Percentiles rank a stretch among this genome's conserved stretches.
Evolutionary conservation across 2,888 invertebrate species (phyloP).

Genomic region (Ceratothoa steindachneri): DNA sequence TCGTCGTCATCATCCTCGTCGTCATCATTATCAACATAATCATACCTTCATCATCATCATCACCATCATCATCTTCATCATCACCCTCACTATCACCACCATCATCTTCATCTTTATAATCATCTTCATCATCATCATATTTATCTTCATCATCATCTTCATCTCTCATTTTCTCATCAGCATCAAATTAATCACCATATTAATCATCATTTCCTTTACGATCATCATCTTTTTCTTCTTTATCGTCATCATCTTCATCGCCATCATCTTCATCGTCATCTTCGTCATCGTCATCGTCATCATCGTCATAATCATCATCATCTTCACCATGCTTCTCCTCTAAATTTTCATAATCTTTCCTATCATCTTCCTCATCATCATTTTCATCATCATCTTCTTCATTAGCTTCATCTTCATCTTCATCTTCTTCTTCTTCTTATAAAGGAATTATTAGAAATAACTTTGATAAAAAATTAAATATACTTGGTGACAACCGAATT

Average conservation of each 20-base stretch:
- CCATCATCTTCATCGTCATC: constrained; percentile 13
- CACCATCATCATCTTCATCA: constrained; percentile 10
- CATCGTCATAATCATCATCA: constrained; percentile 9
- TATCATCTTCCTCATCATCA: constrained; percentile 15
- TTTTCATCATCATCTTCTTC: constrained; percentile 2
- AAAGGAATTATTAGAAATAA: too few species aligned
- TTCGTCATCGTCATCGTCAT: constrained; percentile 4
- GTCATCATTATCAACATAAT: constrained; percentile 12
- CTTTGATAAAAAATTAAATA: too few species aligned
- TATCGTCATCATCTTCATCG: constrained; percentile 7
- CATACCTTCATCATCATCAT: constrained; percentile 1
- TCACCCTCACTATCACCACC: constrained; percentile 14
- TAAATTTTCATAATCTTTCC: background rate
- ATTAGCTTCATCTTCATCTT: constrained; percentile 12
- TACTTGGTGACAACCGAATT: too few species aligned
- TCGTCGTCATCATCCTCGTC: background rate
- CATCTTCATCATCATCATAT: too few species aligned
- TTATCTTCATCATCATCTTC: background rate
- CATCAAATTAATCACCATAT: constrained; percentile 5
- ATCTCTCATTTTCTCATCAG: constrained; percentile 8
- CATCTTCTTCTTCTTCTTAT: too few species aligned
- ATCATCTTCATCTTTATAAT: too few species aligned
- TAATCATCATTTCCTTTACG: background rate
- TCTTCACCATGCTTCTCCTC: constrained; percentile 10
- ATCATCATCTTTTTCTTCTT: constrained; percentile 14